phyloP scores from a whole-genome alignment of 2,888 invertebrate genomes.

The Galerucella pusilla region DNA sequence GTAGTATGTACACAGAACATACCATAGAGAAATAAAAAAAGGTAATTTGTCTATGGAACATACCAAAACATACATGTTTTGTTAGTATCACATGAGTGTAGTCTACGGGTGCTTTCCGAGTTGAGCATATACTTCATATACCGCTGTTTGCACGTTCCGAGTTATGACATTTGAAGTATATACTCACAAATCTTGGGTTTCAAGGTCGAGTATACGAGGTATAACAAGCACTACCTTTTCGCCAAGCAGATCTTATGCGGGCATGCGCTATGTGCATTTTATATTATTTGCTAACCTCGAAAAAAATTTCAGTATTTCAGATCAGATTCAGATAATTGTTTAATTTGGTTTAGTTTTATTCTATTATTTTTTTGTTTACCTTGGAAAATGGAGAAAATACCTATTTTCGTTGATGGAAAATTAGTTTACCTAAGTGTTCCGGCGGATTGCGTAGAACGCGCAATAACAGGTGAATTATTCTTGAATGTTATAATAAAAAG shows the following conservation, averaged over 20 bases:
- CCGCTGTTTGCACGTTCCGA: neutral
- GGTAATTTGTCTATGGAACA: too few species aligned
- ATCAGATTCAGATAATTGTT: neutral
- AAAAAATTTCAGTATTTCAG: neutral
- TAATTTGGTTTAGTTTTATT: neutral
- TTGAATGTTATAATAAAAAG: neutral
- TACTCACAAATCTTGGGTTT: neutral
- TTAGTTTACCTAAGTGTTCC: conserved; percentile 8
- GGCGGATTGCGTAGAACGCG: neutral
- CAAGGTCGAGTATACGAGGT: conserved; percentile 1
- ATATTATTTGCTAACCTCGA: neutral
- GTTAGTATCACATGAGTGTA: too few species aligned
- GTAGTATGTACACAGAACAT: too few species aligned
- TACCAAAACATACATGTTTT: too few species aligned
- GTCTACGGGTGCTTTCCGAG: neutral
- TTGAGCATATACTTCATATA: neutral
- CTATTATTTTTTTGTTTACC: neutral
- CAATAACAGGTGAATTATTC: neutral
- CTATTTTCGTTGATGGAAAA: neutral
- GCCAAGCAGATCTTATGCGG: conserved; percentile 8
- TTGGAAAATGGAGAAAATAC: neutral
- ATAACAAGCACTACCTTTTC: conserved; percentile 7
- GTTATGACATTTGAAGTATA: neutral
- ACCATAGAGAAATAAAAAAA: too few species aligned
- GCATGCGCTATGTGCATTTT: conserved; percentile 5